Evolutionary conservation across 2,888 invertebrate species (phyloP).

Genomic region (Scaptomyza polygonia): DNA sequence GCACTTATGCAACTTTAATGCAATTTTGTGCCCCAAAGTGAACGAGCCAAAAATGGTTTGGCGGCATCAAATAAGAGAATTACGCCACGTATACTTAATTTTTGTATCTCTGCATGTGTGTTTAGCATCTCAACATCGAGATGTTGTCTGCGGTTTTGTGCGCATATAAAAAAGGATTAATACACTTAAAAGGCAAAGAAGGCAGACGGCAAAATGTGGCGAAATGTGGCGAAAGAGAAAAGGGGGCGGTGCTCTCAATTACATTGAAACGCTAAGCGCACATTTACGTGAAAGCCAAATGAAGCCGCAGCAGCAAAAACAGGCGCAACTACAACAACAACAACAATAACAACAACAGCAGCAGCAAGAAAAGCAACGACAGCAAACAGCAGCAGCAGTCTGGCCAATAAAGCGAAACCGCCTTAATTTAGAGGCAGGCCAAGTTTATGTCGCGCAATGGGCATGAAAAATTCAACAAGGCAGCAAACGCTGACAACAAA

Average conservation of each 20-base stretch:
- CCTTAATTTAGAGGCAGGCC: slow-evolving; percentile 68
- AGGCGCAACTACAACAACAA: slow-evolving; percentile 27
- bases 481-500: slow-evolving; percentile 54
- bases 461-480: slow-evolving; percentile 76
- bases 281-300: slow-evolving; percentile 79
- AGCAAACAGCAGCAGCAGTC: slow-evolving; percentile 20
- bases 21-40: slow-evolving; percentile 72
- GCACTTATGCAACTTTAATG: slow-evolving; percentile 82
- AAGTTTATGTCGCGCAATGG: slow-evolving; percentile 74
- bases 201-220: slow-evolving; percentile 20
- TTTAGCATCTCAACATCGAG: slow-evolving; percentile 26
- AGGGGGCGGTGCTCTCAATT: slow-evolving; percentile 53
- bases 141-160: slow-evolving; percentile 41
- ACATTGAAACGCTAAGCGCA: slow-evolving; percentile 74
- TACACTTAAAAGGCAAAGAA: slow-evolving; percentile 69
- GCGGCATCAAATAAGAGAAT: slow-evolving; percentile 66
- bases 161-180: slow-evolving; percentile 79
- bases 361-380: background rate
- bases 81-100: slow-evolving; percentile 68
- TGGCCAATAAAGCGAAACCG: slow-evolving; percentile 70
- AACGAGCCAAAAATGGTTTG: slow-evolving; percentile 56
- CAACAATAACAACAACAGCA: slow-evolving; percentile 1
- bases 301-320: slow-evolving; percentile 59
- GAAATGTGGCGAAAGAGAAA: slow-evolving; percentile 7
- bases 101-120: slow-evolving; percentile 27